Evolutionary conservation across 92 coral and sea anemone species (phyloP), one percentile per base, ranked within the genome.

Genomic region (Palythoa caribaeorum): DNA sequence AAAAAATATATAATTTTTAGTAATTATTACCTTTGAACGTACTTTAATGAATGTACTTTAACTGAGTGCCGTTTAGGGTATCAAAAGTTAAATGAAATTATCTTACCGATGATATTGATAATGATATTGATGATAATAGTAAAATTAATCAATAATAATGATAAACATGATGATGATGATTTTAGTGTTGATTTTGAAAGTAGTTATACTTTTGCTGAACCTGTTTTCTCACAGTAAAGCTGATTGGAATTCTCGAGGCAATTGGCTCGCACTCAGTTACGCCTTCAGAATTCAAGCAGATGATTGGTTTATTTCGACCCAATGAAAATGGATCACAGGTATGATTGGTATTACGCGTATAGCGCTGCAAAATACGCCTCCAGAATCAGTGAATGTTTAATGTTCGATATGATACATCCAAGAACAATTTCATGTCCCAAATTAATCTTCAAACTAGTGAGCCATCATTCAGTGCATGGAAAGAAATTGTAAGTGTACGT

Each of bases 261-360:
- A 87, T 97, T 57, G 99, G 99, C 21, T 93, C 95, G 10, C 96
- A 92, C 77, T 97, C 99, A 44, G 98, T 97, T 84, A 94, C 92
- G 9, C 90, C 99, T 62, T 69, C 86, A 68, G 99, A 97, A 79
- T 93, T 97, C 72, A 96, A 95, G 50, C 95, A 92, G 87, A 86
- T 97, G 92, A 95, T 97, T 83, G 92, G 94, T 55, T 87, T 97
- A 71, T 92, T 97, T 57, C 70, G 92, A 79, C 98, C 99, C 40
- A 84, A 88, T 8, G 93, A 89, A 73, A 83, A 92, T 84, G 98
- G 93, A 63, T 65, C 91, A 50, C 93, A 93, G 94, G 99, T 96
- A 35, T 38, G 90, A 36, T 8, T 77, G 9, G 20, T 39, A 74
- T 38, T 14, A 15, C 19, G 9, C 19, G 12, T 62, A 8, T 54